Conservation (phyloP, 2,797 vertebrate genomes). For the Podargus strigoides region DNA sequence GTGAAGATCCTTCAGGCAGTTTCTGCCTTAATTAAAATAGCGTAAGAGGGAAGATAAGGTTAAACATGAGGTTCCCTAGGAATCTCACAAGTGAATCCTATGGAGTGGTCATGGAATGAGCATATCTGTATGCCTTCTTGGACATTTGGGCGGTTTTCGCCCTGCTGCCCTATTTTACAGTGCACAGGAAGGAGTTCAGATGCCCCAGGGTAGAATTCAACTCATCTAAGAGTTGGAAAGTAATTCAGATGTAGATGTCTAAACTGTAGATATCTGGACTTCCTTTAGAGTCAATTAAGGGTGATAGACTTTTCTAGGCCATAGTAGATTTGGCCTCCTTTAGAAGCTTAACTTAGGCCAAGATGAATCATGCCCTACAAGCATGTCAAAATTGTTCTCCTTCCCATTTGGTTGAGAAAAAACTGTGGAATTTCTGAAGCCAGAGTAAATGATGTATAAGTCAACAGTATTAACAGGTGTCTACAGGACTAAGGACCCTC, state of each 20-base stretch:
- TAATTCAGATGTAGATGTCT: not conserved
- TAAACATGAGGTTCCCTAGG: not conserved
- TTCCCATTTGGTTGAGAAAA: not conserved
- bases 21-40: not conserved
- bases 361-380: not conserved
- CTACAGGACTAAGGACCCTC: not conserved
- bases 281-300: not conserved
- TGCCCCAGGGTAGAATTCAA: not conserved
- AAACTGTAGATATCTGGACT: not conserved
- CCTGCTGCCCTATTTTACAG: not conserved
- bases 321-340: not conserved
- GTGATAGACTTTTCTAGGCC: not conserved
- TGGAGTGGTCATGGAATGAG: not conserved
- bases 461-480: not conserved
- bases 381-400: not conserved
- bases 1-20: not conserved
- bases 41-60: not conserved
- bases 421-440: not conserved
- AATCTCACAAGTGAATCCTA: not conserved
- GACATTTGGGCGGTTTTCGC: rapidly evolving
- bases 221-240: not conserved
- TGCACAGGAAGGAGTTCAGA: not conserved
- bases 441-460: not conserved
- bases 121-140: not conserved
- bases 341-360: not conserved